These are phyloP conservation scores for Staurois parvus DNA, from an alignment of 2,797 vertebrate genomes.

Conservation along the genomic window DNA sequence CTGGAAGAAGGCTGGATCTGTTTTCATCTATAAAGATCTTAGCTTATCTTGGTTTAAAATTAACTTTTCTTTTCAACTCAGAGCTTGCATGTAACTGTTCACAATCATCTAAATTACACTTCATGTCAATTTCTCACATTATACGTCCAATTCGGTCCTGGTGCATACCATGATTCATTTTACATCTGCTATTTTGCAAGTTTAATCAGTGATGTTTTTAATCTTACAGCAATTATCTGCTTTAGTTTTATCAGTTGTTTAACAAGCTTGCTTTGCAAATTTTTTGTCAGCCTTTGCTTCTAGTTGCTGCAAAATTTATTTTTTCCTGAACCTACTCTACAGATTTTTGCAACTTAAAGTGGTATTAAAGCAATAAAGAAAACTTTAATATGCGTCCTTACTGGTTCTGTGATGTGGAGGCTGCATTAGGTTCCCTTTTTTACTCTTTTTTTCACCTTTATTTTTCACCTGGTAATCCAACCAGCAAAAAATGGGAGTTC, in stretches of 20 bases:
- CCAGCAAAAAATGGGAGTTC: too few relatives aligned
- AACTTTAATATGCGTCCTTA: too few relatives aligned
- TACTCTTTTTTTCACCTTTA: too few relatives aligned
- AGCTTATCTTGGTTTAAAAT: not conserved
- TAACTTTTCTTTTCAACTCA: not conserved
- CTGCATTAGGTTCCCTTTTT: too few relatives aligned
- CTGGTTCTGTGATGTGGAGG: too few relatives aligned
- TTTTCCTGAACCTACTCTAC: conserved; percentile 22
- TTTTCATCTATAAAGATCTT: not conserved
- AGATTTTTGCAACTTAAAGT: not conserved
- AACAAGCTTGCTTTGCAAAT: conserved; percentile 54
- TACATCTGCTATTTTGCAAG: conserved; percentile 50
- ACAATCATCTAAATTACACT: conserved; percentile 43
- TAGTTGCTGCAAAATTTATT: conserved; percentile 11
- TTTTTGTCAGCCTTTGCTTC: conserved; percentile 45
- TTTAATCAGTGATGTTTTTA: conserved; percentile 52
- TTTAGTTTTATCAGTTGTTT: conserved; percentile 51
- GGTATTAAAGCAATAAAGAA: too few relatives aligned
- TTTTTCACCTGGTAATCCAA: too few relatives aligned
- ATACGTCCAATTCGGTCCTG: conserved; percentile 28
- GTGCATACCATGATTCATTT: conserved; percentile 37
- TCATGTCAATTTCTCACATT: conserved; percentile 43
- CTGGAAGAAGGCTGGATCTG: not conserved
- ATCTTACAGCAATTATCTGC: conserved; percentile 50
- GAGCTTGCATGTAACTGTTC: conserved; percentile 6